Percentiles rank a stretch among this genome's conserved stretches.
Conservation (phyloP, 2,113 vertebrate species). For the Rhinoptilus africanus region DNA sequence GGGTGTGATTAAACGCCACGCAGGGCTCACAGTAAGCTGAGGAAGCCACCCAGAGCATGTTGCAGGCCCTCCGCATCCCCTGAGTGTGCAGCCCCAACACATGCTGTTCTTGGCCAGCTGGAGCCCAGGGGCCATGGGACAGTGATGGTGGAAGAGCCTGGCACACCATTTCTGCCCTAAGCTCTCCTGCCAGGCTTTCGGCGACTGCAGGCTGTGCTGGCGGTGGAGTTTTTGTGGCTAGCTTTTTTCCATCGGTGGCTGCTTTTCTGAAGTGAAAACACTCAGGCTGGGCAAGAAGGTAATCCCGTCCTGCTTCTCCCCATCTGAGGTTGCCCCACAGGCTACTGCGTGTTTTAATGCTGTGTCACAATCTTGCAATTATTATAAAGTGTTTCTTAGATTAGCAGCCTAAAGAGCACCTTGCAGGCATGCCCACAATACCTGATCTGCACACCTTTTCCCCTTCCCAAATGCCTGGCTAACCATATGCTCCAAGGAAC, state of each 20-base stretch:
- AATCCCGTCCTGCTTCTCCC: not conserved
- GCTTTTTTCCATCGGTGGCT: not conserved
- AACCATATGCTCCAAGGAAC: not conserved
- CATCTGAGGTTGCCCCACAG: not conserved
- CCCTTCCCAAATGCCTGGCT: not conserved
- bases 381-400: not conserved
- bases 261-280: not conserved
- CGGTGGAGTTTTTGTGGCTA: not conserved
- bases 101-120: not conserved
- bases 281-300: not conserved
- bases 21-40: not conserved
- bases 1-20: fast-evolving
- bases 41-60: fast-evolving
- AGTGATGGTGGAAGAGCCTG: not conserved
- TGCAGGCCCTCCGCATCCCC: fast-evolving
- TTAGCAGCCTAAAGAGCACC: not conserved
- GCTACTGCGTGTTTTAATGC: not conserved
- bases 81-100: fast-evolving
- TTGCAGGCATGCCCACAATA: not conserved
- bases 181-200: not conserved
- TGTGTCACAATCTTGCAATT: not conserved
- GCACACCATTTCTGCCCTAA: not conserved
- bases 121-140: fast-evolving
- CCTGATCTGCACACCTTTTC: not conserved
- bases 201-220: not conserved